Evolutionary conservation across 1,140 invertebrate species (phyloP), one percentile per base, ranked within the genome.

Genomic region (Anoplolepis gracilipes): DNA sequence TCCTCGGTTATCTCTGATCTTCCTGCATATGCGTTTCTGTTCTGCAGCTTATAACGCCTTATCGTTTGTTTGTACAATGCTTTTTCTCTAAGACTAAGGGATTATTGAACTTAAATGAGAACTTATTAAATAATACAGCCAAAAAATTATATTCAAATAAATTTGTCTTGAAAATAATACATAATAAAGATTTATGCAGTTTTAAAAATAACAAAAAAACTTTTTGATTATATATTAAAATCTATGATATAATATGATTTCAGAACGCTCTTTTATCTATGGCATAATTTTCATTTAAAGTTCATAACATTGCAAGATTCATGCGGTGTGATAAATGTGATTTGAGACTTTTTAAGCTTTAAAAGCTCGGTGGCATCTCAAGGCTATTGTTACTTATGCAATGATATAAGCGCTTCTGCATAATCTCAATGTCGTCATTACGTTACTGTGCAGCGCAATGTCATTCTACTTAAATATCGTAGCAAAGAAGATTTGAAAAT

Each of bases 401-500:
- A 72, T 72, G 78, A 82, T 73, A 72, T 72, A 82, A 82, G 8
- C 36, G 78, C 36, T 39, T 53, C 33, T 33, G 67, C 55, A 82
- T 82, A 82, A 82, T 82, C 78, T 59, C 78, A 72, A 82, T 73
- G 78, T 82, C 67, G 55, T n/a, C 55, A 81, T 81, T 81, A 72
- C 5, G 64, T 57, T 72, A 57, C 53, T 33, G 78, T 11, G 78
- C 59, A 81, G 65, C 25, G 70, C 25, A 1, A 13, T 25, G 39
- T 59, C 53, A 36, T 72, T 72, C 36, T 61, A 82, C 7, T 72
- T 82, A 73, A 82, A 61, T 72, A 59, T 39, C 33, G 30, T 25
- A n/a, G 25, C 30, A 19, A 13, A 59, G 36, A 46, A 46, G 67
- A 59, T 46, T 55, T 36, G 19, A 19, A n/a, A 39, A 42, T 42